Base-by-base conservation (phyloP, 2,888 invertebrate genomes). In the Netelia inedita region DNA sequence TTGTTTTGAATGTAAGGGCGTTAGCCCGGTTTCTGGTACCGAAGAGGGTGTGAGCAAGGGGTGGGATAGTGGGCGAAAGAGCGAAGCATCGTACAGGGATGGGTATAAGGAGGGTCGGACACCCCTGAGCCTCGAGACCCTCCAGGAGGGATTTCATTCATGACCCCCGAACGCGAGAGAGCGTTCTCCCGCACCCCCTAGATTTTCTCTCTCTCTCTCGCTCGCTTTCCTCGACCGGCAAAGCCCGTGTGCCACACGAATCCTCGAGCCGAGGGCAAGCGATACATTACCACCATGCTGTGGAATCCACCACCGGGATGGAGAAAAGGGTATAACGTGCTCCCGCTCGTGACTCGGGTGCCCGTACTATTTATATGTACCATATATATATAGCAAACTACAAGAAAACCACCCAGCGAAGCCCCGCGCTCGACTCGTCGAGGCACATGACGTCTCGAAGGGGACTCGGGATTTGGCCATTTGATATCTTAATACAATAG, bases 81-180 rank as follows among this genome's bases (percentile, higher is more conserved):
- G 79, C 53, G 65, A 63, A 68, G 79, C 65, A 50, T 28, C 59
- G 61, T 63, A 83, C 74, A 76, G 89, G 88, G 89, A 88, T 89
- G 90, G 88, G 90, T 89, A 89, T 88, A 88, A 87, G 90, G 93
- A 93, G 93, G 93, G 93, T 93, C 93, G 90, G 89, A 88, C 91
- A 92, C 92, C 93, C 91, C 90, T 87, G 88, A 89, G 81, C 85
- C 90, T 43, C 16, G 78, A 79, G 91, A 91, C 92, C 92, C 93
- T 93, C 91, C 90, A 89, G 89, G 92, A 92, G 93, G 92, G 92
- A 93, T 93, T 92, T 92, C 93, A 93, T 93, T 93, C 93, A 93
- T 93, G 91, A 87, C 87, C 87, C 88, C 88, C 89, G 88, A 87
- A 88, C 88, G 86, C 83, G 87, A 78, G 86, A 82, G 73, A 72